A percentile compares a stretch with the other conserved stretches of the same genome.
These are phyloP conservation scores for Acleris literana DNA, from an alignment of 2,888 invertebrate genomes.

Conservation along the genomic window DNA sequence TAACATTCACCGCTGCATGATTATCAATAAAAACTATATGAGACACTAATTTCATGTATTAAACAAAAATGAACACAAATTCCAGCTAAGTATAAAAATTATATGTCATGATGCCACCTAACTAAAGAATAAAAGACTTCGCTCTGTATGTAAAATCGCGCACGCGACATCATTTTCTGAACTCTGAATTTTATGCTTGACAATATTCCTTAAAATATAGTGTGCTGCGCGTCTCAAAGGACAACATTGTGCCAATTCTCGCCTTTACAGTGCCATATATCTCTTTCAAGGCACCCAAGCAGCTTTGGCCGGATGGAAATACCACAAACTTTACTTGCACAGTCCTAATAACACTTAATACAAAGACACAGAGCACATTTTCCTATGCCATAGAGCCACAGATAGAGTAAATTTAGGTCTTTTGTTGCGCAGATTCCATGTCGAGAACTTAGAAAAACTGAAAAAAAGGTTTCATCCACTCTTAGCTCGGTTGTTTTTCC, in stretches of 20 bases:
- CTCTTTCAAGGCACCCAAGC: slow-evolving; percentile 52
- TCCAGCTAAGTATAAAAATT: too few species aligned
- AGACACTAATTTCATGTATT: too few species aligned
- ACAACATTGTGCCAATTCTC: slow-evolving; percentile 68
- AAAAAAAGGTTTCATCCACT: slow-evolving; percentile 3
- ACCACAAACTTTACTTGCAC: slow-evolving; percentile 26
- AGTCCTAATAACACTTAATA: neutral
- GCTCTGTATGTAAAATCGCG: slow-evolving; percentile 20
- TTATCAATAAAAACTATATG: too few species aligned
- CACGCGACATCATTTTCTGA: slow-evolving; percentile 15
- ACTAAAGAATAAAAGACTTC: neutral
- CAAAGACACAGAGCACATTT: neutral
- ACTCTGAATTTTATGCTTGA: slow-evolving; percentile 6
- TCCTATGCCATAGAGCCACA: neutral
- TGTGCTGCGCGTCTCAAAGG: slow-evolving; percentile 50
- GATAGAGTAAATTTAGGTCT: slow-evolving; percentile 6
- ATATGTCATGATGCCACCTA: too few species aligned
- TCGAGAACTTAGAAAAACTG: slow-evolving; percentile 17
- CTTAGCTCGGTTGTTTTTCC: slow-evolving; percentile 12
- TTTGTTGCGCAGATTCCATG: slow-evolving; percentile 13
- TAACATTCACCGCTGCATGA: too few species aligned
- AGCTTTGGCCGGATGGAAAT: slow-evolving; percentile 62
- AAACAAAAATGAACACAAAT: too few species aligned
- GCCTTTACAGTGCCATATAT: slow-evolving; percentile 62
- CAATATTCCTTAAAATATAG: slow-evolving; percentile 46